Evolutionary conservation across 2,888 invertebrate genomes (phyloP), one percentile per base, ranked within the genome.

Genomic region (Dicyrtomina minuta): DNA sequence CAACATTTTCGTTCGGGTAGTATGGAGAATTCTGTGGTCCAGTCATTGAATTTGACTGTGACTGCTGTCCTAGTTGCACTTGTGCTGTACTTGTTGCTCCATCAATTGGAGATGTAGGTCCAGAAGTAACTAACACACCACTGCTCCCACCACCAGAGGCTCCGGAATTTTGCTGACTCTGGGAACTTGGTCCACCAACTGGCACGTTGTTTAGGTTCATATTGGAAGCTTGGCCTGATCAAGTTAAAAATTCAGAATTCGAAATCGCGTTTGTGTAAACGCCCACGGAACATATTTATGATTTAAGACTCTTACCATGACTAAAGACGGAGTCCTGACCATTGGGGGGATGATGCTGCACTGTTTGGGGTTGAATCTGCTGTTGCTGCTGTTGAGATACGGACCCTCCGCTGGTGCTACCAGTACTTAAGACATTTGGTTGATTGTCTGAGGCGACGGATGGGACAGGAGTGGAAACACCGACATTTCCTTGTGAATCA

Each of bases 291-390:
- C 33, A 33, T 33, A 33, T n/a, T n/a, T n/a, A n/a, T 33, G 33
- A 33, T 33, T 33, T 33, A n/a, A 5, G 33, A 33, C 33, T n/a
- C n/a, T n/a, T 33, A 33, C 33, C 33, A 33, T 33, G 33, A 33
- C 33, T 33, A 33, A 33, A 33, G 33, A 33, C 33, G 33, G 33
- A 33, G 33, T 33, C 24, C 17, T 41, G 46, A 13, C 44, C 60
- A 26, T 72, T 49, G 65, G 86, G 84, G 56, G 89, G 88, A 82
- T 88, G 89, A 81, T 89, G 89, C 76, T 89, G 89, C 77, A 89
- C 88, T 12, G 89, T 89, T 78, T 86, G 87, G 68, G 83, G 80
- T 22, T 73, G 70, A 10, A 60, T 49, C 49, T 71, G 70, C 22
- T 65, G 70, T 43, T 60, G 71, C 46, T 68, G 71, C 26, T 71